phyloP scores from a whole-genome alignment of 2,113 vertebrate genomes.

The Butorides virescens region DNA sequence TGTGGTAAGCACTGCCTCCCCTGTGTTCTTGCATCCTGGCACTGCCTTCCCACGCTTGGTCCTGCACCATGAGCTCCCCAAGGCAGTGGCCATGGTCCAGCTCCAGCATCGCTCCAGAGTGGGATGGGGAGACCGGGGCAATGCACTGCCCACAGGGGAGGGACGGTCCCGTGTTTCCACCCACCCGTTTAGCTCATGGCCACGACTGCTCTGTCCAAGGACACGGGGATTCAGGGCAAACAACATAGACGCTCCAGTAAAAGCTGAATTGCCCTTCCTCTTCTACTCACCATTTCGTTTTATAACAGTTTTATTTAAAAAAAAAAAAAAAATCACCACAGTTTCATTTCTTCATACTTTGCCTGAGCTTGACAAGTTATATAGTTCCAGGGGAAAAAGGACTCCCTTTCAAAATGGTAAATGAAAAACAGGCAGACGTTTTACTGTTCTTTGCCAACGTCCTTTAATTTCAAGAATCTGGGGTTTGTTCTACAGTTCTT shows the following conservation, averaged over 20 bases:
- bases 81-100: background rate
- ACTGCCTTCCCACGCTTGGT: background rate
- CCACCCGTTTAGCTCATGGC: background rate
- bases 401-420: background rate
- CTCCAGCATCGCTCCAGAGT: background rate
- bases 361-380: background rate
- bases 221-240: background rate
- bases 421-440: background rate
- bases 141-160: fast-evolving
- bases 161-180: fast-evolving
- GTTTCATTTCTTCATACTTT: background rate
- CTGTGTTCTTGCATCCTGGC: background rate
- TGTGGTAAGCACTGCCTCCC: fast-evolving
- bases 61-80: fast-evolving
- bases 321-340: background rate
- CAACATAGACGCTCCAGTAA: background rate
- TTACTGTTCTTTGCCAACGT: background rate
- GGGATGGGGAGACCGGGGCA: fast-evolving
- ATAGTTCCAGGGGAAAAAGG: background rate
- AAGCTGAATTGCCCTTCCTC: background rate
- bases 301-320: background rate
- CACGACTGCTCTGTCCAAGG: background rate
- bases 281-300: background rate
- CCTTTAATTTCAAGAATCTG: background rate
- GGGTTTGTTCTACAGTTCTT: background rate